Base-by-base conservation (phyloP, 2,797 vertebrate species). In the Sebastes wilsoni region DNA sequence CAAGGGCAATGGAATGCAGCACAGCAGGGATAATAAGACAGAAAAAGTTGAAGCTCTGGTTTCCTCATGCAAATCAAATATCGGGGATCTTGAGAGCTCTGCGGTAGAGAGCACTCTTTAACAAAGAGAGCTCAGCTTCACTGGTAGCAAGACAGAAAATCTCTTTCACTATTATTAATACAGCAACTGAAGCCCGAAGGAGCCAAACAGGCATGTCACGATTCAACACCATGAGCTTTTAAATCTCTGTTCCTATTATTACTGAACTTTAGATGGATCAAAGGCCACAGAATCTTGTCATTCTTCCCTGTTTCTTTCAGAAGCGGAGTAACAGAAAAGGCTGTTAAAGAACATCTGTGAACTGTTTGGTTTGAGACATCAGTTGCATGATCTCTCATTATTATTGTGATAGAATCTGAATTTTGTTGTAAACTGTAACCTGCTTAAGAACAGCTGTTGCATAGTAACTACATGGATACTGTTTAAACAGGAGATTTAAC, bases 1-100 rank as follows among this genome's bases (percentile, higher is more conserved):
- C 8, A 22, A 83, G 83, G 81, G 73, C 79, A 81, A 81, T 74
- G 32, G 32, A 61, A 86, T 82, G 74, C 79, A 75, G 77, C 79
- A 64, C 56, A 73, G 75, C 67, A 32, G 55, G 77, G 38, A 76
- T 75, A 66, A 85, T 79, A 69, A 62, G 28, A 49, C 62, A 28
- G 52, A 56, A 65, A 22, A 82, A 81, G 68, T 65, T 75, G 64
- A 52, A 56, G 72, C 56, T 79, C 74, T 65, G 74, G 58, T 20
- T 84, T 74, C 76, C 46, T 80, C 65, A 75, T 77, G 76, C 61
- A 84, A 75, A 83, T 81, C 52, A 69, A 73, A 82, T 75, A 61
- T 70, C 60, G 13, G 68, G 32, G 67, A 56, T 62, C 23, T 27
- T 8, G 1, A 73, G 28, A 82, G 68, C 32, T 49, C 46, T 20